These are phyloP conservation scores for Tragulus kanchil DNA, from an alignment of 2,113 vertebrate species.

Conservation along the genomic window DNA sequence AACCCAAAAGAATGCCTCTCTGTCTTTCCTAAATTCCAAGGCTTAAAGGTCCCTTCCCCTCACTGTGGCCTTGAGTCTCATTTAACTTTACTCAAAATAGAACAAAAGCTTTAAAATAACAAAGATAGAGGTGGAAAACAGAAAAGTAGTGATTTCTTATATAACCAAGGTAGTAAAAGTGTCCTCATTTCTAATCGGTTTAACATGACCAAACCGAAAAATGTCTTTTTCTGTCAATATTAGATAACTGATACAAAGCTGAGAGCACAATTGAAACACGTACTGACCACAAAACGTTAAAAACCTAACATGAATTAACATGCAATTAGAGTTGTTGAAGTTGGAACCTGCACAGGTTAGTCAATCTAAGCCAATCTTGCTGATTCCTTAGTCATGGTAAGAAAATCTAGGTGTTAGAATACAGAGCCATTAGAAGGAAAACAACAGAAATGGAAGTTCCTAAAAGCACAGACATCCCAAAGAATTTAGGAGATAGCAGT, in stretches of 20 bases:
- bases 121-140: background rate
- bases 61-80: slow-evolving; percentile 11
- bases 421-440: background rate
- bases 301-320: background rate
- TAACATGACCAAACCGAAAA: background rate
- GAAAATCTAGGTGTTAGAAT: background rate
- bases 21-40: slow-evolving; percentile 33
- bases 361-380: background rate
- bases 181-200: background rate
- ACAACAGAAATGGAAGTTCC: background rate
- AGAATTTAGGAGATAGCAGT: background rate
- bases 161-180: background rate
- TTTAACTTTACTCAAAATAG: slow-evolving; percentile 55
- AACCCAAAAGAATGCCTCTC: slow-evolving; percentile 57
- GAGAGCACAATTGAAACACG: background rate
- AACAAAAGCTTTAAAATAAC: slow-evolving; percentile 56
- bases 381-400: slow-evolving; percentile 6
- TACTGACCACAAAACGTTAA: slow-evolving; percentile 15
- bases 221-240: background rate
- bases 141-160: slow-evolving; percentile 24
- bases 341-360: background rate
- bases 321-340: background rate
- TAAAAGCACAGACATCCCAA: background rate
- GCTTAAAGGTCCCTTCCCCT: slow-evolving; percentile 34
- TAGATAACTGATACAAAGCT: background rate